These are phyloP conservation scores for Belgica antarctica DNA, from an alignment of 2,888 invertebrate genomes.

Conservation along the genomic window DNA sequence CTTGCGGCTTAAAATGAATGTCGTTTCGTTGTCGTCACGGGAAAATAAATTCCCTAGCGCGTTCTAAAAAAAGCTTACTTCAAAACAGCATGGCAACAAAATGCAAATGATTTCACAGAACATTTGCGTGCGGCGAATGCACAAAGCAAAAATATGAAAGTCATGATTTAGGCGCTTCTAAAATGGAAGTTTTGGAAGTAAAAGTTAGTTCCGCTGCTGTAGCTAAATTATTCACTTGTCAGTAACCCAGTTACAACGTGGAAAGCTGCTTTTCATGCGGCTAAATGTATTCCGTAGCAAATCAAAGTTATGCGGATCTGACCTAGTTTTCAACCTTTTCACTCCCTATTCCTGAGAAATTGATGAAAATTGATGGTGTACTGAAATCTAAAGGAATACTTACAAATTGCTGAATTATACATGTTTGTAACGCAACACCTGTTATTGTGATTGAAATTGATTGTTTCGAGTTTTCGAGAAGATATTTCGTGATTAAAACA, in stretches of 20 bases:
- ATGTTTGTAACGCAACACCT: too few species aligned
- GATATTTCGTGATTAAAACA: too few species aligned
- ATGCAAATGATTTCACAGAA: too few species aligned
- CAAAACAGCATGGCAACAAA: neutral
- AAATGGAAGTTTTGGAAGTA: neutral
- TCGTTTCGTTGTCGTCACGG: too few species aligned
- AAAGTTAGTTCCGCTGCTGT: constrained; percentile 2
- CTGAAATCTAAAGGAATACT: too few species aligned
- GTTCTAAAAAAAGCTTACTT: neutral
- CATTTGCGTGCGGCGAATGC: constrained; percentile 14
- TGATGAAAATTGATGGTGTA: too few species aligned
- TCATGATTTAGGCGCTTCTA: neutral
- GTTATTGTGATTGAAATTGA: too few species aligned
- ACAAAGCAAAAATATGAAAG: neutral
- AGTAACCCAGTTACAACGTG: neutral
- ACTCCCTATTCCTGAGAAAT: too few species aligned
- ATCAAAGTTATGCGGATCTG: neutral
- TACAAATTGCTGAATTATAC: too few species aligned
- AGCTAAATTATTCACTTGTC: neutral
- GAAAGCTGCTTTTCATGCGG: constrained; percentile 84
- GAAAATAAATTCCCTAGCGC: neutral
- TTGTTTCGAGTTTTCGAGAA: too few species aligned
- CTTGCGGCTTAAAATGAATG: neutral
- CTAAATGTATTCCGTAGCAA: too few species aligned
- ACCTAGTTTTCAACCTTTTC: neutral